A percentile compares a stretch with the other conserved stretches of the same genome.
Conservation (phyloP, 2,113 vertebrate genomes). For the Parus major region DNA sequence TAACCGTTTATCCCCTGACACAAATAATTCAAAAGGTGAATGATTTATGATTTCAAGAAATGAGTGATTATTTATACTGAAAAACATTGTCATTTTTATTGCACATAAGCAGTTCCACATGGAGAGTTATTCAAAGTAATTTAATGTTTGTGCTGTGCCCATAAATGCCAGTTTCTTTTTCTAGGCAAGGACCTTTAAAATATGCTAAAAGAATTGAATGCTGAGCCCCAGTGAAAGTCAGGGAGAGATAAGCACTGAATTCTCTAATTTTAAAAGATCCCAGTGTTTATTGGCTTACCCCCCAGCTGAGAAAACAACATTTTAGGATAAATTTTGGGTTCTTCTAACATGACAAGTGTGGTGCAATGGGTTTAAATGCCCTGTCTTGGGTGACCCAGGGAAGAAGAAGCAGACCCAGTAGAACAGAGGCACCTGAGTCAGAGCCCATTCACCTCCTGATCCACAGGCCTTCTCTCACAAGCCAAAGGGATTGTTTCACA, state of each 20-base stretch:
- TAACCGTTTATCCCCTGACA: constrained; percentile 21
- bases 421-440: background rate
- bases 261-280: background rate
- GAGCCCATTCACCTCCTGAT: background rate
- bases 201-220: background rate
- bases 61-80: background rate
- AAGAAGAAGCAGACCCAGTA: background rate
- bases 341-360: background rate
- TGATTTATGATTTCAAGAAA: constrained; percentile 39
- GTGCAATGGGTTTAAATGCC: background rate
- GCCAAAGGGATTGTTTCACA: background rate
- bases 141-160: background rate
- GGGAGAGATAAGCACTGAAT: background rate
- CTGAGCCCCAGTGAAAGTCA: background rate
- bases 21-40: constrained; percentile 21
- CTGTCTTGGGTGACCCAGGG: background rate
- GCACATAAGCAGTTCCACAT: constrained; percentile 4
- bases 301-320: background rate
- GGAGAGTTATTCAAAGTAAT: constrained; percentile 3
- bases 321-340: background rate
- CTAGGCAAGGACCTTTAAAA: background rate
- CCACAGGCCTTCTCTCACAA: background rate
- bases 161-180: constrained; percentile 10
- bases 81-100: constrained; percentile 2
- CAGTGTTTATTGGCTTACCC: background rate